Percentiles rank a stretch among this genome's conserved stretches.
Conservation (phyloP, 2,113 vertebrate genomes). For the Sorex araneus region DNA sequence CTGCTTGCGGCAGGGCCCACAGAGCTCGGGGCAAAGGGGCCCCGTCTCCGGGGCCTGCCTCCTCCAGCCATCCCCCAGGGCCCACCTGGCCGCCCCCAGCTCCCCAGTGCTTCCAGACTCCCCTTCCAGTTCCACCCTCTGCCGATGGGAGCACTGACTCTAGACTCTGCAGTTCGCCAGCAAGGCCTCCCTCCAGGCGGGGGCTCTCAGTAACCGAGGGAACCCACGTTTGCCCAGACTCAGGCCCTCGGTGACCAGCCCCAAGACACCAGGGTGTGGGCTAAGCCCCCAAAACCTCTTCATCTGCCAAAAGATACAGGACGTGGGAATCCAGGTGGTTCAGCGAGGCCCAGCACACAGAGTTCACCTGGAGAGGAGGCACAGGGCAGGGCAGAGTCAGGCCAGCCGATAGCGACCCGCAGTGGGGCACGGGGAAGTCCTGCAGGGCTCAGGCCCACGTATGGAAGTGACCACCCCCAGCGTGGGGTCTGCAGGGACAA, state of each 20-base stretch:
- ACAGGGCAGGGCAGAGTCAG: conserved; percentile 38
- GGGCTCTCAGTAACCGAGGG: too few relatives aligned
- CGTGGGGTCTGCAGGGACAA: not conserved
- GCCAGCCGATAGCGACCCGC: not conserved
- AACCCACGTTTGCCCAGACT: too few relatives aligned
- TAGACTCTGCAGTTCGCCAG: not conserved
- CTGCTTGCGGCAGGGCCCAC: too few relatives aligned
- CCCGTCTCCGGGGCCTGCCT: not conserved
- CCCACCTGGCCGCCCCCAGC: not conserved
- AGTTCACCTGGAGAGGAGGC: conserved; percentile 93
- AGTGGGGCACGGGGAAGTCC: not conserved
- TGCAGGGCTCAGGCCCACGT: not conserved
- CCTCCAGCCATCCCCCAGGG: not conserved
- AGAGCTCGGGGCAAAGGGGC: not conserved
- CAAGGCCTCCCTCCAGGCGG: too few relatives aligned
- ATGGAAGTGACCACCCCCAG: too few relatives aligned
- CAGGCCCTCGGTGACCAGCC: too few relatives aligned
- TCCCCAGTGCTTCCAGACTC: not conserved
- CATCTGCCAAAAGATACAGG: conserved; percentile 93
- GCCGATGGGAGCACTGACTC: not conserved
- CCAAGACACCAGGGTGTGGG: too few relatives aligned
- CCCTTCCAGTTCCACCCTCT: not conserved
- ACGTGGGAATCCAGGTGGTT: conserved; percentile 96
- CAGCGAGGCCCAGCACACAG: conserved; percentile 97
- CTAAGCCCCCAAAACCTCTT: conserved; percentile 16